Percentiles rank a stretch among this genome's conserved stretches.
phyloP scores from a whole-genome alignment of 2,113 vertebrate species.

The Salminus brasiliensis region DNA sequence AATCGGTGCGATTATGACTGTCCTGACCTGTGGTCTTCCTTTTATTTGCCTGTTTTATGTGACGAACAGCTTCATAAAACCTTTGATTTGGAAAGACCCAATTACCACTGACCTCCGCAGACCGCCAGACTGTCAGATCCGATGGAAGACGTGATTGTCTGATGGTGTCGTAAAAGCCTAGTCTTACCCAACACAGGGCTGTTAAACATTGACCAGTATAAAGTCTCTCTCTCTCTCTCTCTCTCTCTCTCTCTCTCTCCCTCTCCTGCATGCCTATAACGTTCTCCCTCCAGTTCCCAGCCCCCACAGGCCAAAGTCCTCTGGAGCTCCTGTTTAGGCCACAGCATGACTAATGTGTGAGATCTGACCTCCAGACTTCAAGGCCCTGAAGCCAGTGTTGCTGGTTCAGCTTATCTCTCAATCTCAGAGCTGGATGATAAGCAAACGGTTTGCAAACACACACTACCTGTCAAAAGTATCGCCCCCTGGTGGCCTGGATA shows the following conservation, averaged over 20 bases:
- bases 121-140: neutral
- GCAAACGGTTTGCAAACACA: too few species aligned
- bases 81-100: neutral
- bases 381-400: neutral
- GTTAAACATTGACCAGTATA: slow-evolving; percentile 25
- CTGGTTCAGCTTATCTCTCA: neutral
- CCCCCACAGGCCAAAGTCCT: slow-evolving; percentile 13
- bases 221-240: neutral
- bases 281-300: neutral
- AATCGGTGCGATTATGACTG: too few species aligned
- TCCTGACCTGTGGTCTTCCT: too few species aligned
- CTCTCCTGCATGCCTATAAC: neutral
- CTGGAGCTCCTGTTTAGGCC: neutral
- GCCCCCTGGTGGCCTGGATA: too few species aligned
- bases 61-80: too few species aligned
- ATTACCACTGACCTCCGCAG: neutral
- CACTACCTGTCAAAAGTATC: neutral
- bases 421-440: slow-evolving; percentile 7
- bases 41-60: too few species aligned
- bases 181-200: neutral
- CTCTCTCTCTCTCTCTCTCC: neutral
- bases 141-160: neutral
- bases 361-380: neutral
- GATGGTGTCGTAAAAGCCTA: neutral
- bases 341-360: neutral